Conservation (phyloP, 2,113 vertebrate species). For the Onychostruthus taczanowskii region DNA sequence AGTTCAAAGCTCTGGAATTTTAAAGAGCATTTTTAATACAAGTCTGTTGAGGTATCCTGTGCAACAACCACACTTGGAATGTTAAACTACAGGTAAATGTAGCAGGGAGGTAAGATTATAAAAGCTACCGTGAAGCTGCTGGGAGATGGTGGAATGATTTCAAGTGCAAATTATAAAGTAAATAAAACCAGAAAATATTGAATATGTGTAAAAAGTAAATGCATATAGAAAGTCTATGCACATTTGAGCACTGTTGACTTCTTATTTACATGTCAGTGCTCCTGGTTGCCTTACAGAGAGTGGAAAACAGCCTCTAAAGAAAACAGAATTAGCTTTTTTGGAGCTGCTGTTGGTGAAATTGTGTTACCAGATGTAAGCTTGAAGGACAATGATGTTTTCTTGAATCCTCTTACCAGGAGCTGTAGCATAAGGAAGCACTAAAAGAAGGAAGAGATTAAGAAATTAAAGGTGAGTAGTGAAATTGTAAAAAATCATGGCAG, state of each 20-base stretch:
- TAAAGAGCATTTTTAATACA: constrained; percentile 98
- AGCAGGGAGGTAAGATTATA: constrained; percentile 8
- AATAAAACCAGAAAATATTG: neutral
- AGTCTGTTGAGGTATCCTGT: constrained; percentile 74
- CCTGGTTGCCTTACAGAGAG: neutral
- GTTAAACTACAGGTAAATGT: constrained; percentile 72
- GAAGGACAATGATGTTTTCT: neutral
- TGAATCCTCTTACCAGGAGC: neutral
- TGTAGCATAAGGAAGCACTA: neutral
- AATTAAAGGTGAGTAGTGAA: neutral
- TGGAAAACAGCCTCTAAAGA: neutral
- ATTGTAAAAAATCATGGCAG: neutral
- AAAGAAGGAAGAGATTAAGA: neutral
- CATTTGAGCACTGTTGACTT: neutral
- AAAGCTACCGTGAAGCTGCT: neutral
- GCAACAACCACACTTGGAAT: constrained; percentile 68
- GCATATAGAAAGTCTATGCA: neutral
- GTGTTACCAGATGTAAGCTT: neutral
- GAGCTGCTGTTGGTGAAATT: neutral
- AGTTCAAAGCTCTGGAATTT: constrained; percentile 93
- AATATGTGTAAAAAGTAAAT: neutral
- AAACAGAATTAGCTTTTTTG: neutral
- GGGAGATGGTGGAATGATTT: neutral
- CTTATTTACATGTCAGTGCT: neutral
- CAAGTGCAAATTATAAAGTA: constrained; percentile 1